phyloP scores from a whole-genome alignment of 2,113 vertebrate species.

The Zosterops hypoxanthus region DNA sequence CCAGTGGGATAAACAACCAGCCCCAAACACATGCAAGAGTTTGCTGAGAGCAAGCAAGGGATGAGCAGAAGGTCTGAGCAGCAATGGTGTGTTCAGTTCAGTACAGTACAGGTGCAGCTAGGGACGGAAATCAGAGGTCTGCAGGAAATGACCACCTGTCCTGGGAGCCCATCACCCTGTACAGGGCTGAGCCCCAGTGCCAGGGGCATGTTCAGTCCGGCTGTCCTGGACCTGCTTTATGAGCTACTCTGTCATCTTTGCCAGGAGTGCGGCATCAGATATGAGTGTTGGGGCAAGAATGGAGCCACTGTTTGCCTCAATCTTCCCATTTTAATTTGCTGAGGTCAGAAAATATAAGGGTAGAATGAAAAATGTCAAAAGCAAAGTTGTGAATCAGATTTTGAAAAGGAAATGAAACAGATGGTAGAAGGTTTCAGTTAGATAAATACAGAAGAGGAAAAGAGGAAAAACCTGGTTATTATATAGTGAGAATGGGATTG shows the following conservation, averaged over 20 bases:
- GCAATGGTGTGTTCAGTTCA: background rate
- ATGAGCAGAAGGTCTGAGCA: background rate
- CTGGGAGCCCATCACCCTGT: background rate
- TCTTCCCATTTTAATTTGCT: background rate
- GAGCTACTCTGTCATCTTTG: background rate
- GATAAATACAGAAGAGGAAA: background rate
- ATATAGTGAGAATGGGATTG: background rate
- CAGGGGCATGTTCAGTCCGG: background rate
- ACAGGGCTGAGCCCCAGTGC: background rate
- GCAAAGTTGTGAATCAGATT: background rate
- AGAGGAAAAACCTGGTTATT: background rate
- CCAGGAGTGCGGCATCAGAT: background rate
- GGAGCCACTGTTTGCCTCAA: background rate
- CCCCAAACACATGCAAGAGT: background rate
- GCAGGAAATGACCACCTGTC: background rate
- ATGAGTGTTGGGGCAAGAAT: background rate
- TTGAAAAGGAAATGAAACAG: conserved; percentile 29
- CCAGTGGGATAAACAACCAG: background rate
- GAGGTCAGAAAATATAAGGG: background rate
- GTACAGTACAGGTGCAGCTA: background rate
- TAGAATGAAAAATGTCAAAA: background rate
- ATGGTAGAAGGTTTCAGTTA: conserved; percentile 11
- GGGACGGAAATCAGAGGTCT: background rate
- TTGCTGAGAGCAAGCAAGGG: background rate
- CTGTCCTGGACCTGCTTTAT: background rate